Base-by-base conservation (phyloP, 2,113 vertebrate species). In the Zapornia atra region DNA sequence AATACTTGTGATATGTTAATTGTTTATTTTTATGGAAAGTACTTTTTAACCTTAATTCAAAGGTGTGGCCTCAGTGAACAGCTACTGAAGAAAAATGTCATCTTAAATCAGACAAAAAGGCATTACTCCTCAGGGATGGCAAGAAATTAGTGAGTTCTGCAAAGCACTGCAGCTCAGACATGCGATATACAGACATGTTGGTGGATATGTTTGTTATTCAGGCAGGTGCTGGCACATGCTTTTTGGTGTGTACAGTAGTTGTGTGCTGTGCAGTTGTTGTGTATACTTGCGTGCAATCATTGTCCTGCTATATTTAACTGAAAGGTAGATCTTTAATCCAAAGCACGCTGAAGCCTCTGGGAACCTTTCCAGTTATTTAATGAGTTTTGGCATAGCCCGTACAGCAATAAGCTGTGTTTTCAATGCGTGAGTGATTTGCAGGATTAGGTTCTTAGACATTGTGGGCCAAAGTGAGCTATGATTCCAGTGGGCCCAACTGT, bases 321-420 rank as follows among this genome's bases (percentile, higher is more conserved):
- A 94, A 94, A 84, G 66, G 80, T 70, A 94, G 88, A 77, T 90
- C 85, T 96, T 94, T 79, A 94, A 94, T 95, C 68, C 92, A 70
- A 93, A 93, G 68, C 46, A n/a, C 28, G 68, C 75, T 88, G 85
- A 88, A 96, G 68, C 34, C 42, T 72, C 81, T 90, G 94, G 94
- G 94, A 96, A 90, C 28, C 29, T 88, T 93, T 97, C 96, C 96
- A 97, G 68, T 73, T 90, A 80, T 66, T 96, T 95, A 96, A 95
- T 96, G 93, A 95, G 84, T 90, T 91, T 90, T 97, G 88, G 92
- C 90, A 75, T 82, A 70, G 71, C 64, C 44, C 16, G 15, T 70
- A 34, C 46, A 59, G 60, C 59, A 96, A 88, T 96, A 92, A 90
- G 19, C 68, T 80, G 25, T 51, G 40, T 90, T 94, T 94, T 95